These are phyloP conservation scores for Hydractinia echinata DNA, from an alignment of 30 jellyfish, hydroid and myxozoan species.

Conservation along the genomic window DNA sequence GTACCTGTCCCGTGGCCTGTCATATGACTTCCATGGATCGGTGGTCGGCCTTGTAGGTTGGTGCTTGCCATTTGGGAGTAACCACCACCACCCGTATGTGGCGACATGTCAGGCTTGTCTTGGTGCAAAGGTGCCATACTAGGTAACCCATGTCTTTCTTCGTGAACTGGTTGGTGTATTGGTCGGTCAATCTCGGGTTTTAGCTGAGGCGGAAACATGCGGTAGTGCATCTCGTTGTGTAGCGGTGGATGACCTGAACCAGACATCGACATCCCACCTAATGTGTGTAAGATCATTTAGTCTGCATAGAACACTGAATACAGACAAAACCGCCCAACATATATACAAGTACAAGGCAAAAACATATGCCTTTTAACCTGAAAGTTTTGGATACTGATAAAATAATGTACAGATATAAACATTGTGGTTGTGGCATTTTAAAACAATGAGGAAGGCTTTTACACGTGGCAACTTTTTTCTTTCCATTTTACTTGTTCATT, in stretches of 20 bases:
- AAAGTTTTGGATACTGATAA: too few relatives aligned
- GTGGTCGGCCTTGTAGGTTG: slow-evolving; percentile 7
- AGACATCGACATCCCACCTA: slow-evolving; percentile 23
- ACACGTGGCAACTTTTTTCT: too few relatives aligned
- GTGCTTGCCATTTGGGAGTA: neutral
- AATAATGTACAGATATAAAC: too few relatives aligned
- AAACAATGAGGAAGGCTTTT: too few relatives aligned
- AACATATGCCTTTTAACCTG: too few relatives aligned
- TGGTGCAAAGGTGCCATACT: slow-evolving; percentile 14
- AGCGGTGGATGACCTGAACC: slow-evolving; percentile 19
- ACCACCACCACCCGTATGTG: neutral
- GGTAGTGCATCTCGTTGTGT: slow-evolving; percentile 20
- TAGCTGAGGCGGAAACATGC: slow-evolving; percentile 37
- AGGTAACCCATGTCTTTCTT: neutral
- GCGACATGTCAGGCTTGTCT: neutral
- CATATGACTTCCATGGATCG: neutral
- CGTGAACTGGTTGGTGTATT: slow-evolving; percentile 34
- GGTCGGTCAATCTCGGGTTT: slow-evolving; percentile 44
- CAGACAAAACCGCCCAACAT: too few relatives aligned
- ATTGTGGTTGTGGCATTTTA: too few relatives aligned
- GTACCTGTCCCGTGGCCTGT: neutral
- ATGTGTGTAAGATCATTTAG: neutral
- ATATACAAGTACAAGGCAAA: too few relatives aligned
- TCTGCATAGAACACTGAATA: too few relatives aligned
- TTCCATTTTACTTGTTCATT: too few relatives aligned